These are phyloP conservation scores for Megaustenia siamemsis DNA, from an alignment of 2,888 invertebrate genomes.

Conservation along the genomic window DNA sequence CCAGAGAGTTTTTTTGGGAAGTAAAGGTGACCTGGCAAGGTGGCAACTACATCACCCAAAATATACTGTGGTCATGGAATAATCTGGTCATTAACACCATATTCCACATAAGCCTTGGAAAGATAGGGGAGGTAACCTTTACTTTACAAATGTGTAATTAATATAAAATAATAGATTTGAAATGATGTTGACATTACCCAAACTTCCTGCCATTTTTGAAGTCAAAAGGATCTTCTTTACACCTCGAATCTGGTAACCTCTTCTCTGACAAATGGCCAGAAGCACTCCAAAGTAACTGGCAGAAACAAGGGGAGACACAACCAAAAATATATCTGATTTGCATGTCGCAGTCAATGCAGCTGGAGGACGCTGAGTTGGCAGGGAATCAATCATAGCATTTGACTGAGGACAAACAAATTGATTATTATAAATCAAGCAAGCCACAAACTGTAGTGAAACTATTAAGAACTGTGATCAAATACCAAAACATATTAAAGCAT, in stretches of 20 bases:
- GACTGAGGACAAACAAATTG: not conserved
- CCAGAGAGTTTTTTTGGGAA: too few relatives aligned
- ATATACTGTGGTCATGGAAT: too few relatives aligned
- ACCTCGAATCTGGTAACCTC: conserved; percentile 76
- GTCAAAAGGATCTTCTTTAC: conserved; percentile 67
- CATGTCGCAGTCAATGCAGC: conserved; percentile 72
- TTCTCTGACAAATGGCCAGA: conserved; percentile 70
- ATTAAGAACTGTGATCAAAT: too few relatives aligned
- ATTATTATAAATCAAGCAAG: too few relatives aligned
- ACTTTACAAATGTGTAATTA: too few relatives aligned
- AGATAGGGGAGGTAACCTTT: too few relatives aligned
- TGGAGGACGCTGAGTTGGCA: conserved; percentile 61
- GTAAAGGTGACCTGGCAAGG: too few relatives aligned
- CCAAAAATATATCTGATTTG: conserved; percentile 71
- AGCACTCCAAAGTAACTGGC: conserved; percentile 71
- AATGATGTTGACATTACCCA: conserved; percentile 63
- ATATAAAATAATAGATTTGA: too few relatives aligned
- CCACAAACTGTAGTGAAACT: not conserved
- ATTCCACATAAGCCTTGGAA: too few relatives aligned
- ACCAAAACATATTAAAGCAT: too few relatives aligned
- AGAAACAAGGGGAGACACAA: conserved; percentile 75
- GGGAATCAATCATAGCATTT: not conserved
- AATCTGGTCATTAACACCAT: too few relatives aligned
- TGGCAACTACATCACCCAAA: too few relatives aligned
- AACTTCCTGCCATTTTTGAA: conserved; percentile 65